phyloP scores from a whole-genome alignment of 2,113 vertebrate genomes.

The Oncorhynchus nerka region DNA sequence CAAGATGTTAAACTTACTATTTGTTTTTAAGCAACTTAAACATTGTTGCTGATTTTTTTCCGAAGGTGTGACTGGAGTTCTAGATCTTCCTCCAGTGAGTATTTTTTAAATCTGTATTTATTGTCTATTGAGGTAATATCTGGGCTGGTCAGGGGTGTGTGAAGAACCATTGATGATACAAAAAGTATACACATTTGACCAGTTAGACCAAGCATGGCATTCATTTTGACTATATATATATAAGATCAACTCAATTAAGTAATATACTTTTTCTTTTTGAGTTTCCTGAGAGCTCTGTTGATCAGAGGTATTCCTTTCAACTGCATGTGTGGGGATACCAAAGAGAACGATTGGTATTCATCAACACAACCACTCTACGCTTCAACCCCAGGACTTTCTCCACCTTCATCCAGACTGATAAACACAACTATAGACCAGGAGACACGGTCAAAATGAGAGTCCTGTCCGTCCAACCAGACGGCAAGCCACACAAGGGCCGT shows the following conservation, averaged over 20 bases:
- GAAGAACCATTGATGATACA: too few relatives aligned
- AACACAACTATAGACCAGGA: conserved; percentile 73
- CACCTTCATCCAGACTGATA: conserved; percentile 81
- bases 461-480: conserved; percentile 72
- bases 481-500: conserved; percentile 73
- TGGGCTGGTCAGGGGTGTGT: too few relatives aligned
- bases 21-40: not conserved
- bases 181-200: too few relatives aligned
- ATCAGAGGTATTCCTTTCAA: conserved; percentile 23
- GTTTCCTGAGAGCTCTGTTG: conserved; percentile 29
- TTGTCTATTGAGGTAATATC: too few relatives aligned
- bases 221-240: not conserved
- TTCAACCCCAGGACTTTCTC: conserved; percentile 69
- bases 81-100: conserved; percentile 85
- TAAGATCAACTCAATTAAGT: not conserved
- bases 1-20: not conserved
- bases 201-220: too few relatives aligned
- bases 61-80: conserved; percentile 64
- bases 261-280: conserved; percentile 14
- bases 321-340: conserved; percentile 70
- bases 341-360: conserved; percentile 67
- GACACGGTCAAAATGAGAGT: conserved; percentile 76
- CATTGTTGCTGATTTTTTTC: too few relatives aligned
- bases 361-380: conserved; percentile 70
- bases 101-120: conserved; percentile 17